Conservation (phyloP, 1,140 invertebrate species). For the Aradophagus sp. region DNA sequence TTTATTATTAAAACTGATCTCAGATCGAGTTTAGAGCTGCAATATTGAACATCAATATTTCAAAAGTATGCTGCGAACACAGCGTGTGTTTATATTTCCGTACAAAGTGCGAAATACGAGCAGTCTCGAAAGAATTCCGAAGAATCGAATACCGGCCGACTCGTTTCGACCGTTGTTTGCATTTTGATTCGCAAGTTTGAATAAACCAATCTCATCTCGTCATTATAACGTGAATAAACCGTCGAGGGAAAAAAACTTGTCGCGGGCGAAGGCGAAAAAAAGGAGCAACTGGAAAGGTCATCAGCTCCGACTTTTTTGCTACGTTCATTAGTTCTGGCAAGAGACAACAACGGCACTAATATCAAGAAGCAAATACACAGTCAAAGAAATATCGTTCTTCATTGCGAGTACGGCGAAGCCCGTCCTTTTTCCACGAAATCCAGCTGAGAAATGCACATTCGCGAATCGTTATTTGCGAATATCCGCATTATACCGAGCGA, state of each 20-base stretch:
- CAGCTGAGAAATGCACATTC: conserved; percentile 7
- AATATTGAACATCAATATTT: conserved; percentile 37
- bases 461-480: conserved; percentile 13
- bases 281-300: too few species aligned
- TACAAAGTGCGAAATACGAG: conserved; percentile 28
- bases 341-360: conserved; percentile 38
- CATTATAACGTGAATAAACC: too few species aligned
- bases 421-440: conserved; percentile 35
- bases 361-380: conserved; percentile 16
- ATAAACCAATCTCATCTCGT: too few species aligned
- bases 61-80: background rate
- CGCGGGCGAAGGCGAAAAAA: too few species aligned
- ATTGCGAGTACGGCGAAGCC: conserved; percentile 29
- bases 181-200: too few species aligned
- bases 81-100: conserved; percentile 12
- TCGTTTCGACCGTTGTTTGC: too few species aligned
- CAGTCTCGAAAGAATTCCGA: conserved; percentile 3
- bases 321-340: conserved; percentile 34
- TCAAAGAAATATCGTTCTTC: conserved; percentile 13
- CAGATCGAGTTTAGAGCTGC: conserved; percentile 13
- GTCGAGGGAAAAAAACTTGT: too few species aligned
- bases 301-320: conserved; percentile 8
- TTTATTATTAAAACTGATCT: conserved; percentile 10
- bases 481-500: background rate
- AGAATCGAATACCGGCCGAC: conserved; percentile 2